Conservation (phyloP, 1,140 invertebrate species). For the Drosophila ercepeae region DNA sequence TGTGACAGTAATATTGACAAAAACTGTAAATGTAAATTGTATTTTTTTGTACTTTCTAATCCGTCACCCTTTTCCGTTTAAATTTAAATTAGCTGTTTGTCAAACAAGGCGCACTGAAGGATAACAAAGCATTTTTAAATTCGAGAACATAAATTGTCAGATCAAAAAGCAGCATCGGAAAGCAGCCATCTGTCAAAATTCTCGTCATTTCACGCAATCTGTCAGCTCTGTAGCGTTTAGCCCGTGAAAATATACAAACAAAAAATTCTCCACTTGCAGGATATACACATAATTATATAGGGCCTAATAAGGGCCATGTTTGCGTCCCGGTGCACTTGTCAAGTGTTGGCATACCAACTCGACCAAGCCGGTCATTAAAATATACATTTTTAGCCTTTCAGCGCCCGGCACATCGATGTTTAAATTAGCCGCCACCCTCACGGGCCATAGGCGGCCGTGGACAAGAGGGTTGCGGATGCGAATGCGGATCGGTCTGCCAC, state of each 20-base stretch:
- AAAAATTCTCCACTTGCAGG: constrained; percentile 52
- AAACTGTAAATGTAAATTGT: constrained; percentile 25
- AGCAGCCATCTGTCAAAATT: constrained; percentile 83
- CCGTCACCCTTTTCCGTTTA: constrained; percentile 50
- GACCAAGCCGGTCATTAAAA: constrained; percentile 66
- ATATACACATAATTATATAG: constrained; percentile 61
- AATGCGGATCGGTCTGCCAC: constrained; percentile 18
- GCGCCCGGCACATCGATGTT: constrained; percentile 26
- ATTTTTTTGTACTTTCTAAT: constrained; percentile 39
- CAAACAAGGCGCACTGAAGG: constrained; percentile 66
- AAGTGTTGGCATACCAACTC: constrained; percentile 71
- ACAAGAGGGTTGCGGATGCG: constrained; percentile 41
- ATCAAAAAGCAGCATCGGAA: constrained; percentile 77
- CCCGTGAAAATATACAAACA: constrained; percentile 42
- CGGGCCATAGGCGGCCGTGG: not conserved
- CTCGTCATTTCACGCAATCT: constrained; percentile 71
- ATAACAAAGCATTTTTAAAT: constrained; percentile 80
- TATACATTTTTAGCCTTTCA: constrained; percentile 45
- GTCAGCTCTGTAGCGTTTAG: constrained; percentile 37
- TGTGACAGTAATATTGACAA: constrained; percentile 65
- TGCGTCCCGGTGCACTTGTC: constrained; percentile 69
- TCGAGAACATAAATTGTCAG: constrained; percentile 68
- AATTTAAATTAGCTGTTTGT: constrained; percentile 74
- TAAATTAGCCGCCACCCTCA: constrained; percentile 33
- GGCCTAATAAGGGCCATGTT: constrained; percentile 54